Base-by-base conservation (phyloP, 2,113 vertebrate genomes). In the Argyrosomus japonicus region DNA sequence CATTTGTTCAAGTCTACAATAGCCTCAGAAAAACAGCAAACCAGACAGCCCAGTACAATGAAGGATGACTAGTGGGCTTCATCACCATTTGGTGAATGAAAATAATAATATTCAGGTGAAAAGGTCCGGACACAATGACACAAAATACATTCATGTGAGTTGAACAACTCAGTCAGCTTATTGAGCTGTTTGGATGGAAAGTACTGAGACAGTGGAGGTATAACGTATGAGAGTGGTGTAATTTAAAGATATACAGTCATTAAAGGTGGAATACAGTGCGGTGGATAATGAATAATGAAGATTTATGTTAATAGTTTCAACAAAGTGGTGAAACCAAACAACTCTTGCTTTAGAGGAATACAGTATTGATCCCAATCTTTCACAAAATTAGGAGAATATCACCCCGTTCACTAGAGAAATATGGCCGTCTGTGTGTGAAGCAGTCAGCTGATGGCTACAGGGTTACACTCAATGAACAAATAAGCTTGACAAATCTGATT, bases 171-270 rank as follows among this genome's bases (percentile, higher is more conserved):
- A 11, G 17, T 14, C 27, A 70, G 45, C 58, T 87, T 72, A 85
- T 57, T 23, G 25, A 70, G 40, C 27, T 29, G 64, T 75, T 70
- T 81, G 68, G 56, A 83, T 68, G 75, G 68, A 88, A 32, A 77
- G 14, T n/a, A 60, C 8, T 23, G 43, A 14, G 9, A 50, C 21
- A 71, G 15, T 47, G 23, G 58, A 85, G 27, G 25, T 43, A 27
- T 27, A 12, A 56, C 21, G 13, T 14, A 19, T 9, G 40, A 68
- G 15, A 54, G 18, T 0, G 21, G 13, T 47, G 13, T 72, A 3
- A 68, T 40, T 57, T 43, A 6, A 32, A 32, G 32, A 32, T 40
- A 18, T 65, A 36, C 10, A 3, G 4, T 19, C 14, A 74, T 53
- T 53, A 18, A 45, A 64, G 18, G 60, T 6, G 7, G 4, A 7